phyloP scores from a whole-genome alignment of 37 sponge, comb jelly and placozoan genomes.

The Crambe crambe region DNA sequence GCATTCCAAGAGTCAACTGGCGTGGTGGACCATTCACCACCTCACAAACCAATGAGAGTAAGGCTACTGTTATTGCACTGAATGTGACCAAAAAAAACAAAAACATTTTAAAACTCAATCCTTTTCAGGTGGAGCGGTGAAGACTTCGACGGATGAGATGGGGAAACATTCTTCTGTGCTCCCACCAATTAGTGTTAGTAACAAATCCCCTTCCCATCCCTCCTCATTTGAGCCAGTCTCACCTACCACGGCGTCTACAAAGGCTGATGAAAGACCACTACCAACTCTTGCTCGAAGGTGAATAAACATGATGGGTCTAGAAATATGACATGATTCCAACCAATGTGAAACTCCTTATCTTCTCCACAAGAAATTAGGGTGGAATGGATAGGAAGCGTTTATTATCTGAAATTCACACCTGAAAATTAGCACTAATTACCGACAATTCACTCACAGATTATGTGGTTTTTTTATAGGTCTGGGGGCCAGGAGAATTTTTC shows the following conservation, averaged over 20 bases:
- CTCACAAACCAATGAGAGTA: not conserved
- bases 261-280: conserved; percentile 50
- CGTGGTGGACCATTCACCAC: not conserved
- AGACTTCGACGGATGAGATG: not conserved
- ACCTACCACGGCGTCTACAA: not conserved
- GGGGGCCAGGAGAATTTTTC: not conserved
- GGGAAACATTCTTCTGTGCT: not conserved
- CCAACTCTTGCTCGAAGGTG: conserved; percentile 41
- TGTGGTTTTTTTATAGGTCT: no score
- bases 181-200: not conserved
- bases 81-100: no score
- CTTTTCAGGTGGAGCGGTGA: no score
- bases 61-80: not conserved
- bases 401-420: no score
- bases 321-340: no score
- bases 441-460: no score
- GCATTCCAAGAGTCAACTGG: not conserved
- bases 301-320: not conserved
- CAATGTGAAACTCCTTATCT: no score
- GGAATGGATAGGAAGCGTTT: no score
- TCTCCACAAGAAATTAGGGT: no score
- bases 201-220: not conserved
- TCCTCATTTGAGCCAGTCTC: not conserved
- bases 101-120: no score
- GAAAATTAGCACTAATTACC: no score